Conservation (phyloP, 2,113 vertebrate species). For the Calidris pugnax region DNA sequence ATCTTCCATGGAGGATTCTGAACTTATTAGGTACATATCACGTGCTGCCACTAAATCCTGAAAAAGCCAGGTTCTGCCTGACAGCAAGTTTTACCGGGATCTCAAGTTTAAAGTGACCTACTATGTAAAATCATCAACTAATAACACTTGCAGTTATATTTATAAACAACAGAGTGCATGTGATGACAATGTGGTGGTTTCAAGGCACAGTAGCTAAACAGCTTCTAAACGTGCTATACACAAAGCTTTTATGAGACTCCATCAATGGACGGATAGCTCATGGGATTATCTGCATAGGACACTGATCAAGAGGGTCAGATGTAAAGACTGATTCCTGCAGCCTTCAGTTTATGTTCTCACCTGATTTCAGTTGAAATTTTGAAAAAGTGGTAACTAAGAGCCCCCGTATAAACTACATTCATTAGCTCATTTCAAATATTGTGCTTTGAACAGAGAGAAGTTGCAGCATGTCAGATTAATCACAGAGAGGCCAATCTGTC, state of each 20-base stretch:
- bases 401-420: neutral
- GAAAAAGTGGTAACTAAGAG: neutral
- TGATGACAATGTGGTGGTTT: neutral
- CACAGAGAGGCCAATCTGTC: neutral
- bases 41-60: neutral
- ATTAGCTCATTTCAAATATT: neutral
- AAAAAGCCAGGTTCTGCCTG: neutral
- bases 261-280: neutral
- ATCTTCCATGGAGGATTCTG: neutral
- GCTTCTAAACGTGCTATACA: neutral
- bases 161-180: neutral
- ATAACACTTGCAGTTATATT: neutral
- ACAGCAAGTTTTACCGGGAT: neutral
- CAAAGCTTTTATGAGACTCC: neutral
- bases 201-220: neutral
- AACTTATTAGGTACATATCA: neutral
- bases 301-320: neutral
- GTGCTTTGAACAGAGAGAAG: neutral
- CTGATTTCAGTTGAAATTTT: neutral
- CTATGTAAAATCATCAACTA: neutral
- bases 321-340: neutral
- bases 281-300: neutral
- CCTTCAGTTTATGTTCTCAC: neutral
- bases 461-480: neutral
- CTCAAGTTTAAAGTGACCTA: neutral